Conservation (phyloP, 2,113 vertebrate genomes). For the Tragulus kanchil region DNA sequence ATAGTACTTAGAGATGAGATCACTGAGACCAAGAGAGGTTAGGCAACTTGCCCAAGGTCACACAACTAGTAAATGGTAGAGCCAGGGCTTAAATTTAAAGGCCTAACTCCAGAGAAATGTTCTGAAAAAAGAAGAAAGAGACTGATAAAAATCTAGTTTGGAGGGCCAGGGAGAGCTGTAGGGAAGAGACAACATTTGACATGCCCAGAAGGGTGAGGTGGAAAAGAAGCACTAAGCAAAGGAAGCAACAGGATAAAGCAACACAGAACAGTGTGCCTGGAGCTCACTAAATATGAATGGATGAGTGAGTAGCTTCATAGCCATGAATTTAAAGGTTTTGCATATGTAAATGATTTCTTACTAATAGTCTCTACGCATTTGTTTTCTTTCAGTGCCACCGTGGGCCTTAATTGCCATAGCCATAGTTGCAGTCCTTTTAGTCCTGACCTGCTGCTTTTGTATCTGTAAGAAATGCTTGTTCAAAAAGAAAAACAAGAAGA, state of each 20-base stretch:
- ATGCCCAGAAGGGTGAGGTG: neutral
- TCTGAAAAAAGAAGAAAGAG: neutral
- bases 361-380: slow-evolving; percentile 73
- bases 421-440: slow-evolving; percentile 97
- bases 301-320: neutral
- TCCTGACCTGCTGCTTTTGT: slow-evolving; percentile 99
- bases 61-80: neutral
- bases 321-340: neutral
- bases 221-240: neutral
- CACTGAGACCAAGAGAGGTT: neutral
- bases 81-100: neutral
- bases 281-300: neutral
- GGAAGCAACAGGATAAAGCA: neutral
- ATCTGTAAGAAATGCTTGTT: slow-evolving; percentile 99
- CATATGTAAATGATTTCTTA: neutral
- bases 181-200: neutral
- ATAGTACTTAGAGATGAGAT: neutral
- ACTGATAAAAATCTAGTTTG: neutral
- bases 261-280: accelerated
- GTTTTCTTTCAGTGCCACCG: slow-evolving; percentile 95
- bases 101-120: neutral
- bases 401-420: slow-evolving; percentile 99
- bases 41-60: neutral
- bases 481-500: slow-evolving; percentile 99
- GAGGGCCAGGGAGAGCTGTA: neutral